Evolutionary conservation across 2,888 invertebrate genomes (phyloP).

Genomic region (Acrobasis suavella): DNA sequence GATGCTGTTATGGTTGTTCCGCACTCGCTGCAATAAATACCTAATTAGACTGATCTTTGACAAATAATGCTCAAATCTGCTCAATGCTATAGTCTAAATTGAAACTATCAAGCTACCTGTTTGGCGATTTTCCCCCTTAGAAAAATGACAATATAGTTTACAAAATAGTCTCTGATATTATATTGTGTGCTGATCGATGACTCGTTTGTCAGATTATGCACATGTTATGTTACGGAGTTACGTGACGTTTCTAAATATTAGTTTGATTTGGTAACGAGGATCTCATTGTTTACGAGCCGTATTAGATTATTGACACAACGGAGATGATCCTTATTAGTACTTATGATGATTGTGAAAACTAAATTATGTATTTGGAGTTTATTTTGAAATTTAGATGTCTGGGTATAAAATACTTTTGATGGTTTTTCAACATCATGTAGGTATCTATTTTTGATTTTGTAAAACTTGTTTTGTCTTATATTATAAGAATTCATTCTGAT

Average conservation of each 20-base stretch:
- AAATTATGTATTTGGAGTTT: conserved; percentile 1
- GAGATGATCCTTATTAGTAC: background rate
- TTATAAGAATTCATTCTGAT: no score
- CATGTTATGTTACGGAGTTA: conserved; percentile 16
- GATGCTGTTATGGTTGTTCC: no score
- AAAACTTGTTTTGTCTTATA: no score
- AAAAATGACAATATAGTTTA: no score
- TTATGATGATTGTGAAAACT: background rate
- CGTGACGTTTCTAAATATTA: conserved; percentile 12
- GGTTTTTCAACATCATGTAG: background rate
- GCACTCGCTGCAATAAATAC: no score
- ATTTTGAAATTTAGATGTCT: background rate
- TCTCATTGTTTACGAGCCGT: conserved; percentile 2
- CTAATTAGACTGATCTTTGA: no score
- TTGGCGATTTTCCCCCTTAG: no score
- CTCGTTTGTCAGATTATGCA: conserved; percentile 20
- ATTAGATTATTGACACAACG: conserved; percentile 2
- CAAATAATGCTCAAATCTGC: no score
- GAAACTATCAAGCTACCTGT: no score
- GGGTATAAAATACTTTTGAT: background rate
- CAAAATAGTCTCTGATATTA: no score
- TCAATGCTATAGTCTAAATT: no score
- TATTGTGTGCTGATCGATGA: conserved; percentile 8
- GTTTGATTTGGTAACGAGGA: conserved; percentile 8
- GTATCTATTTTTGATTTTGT: background rate